A percentile compares a stretch with the other conserved stretches of the same genome.
Conservation (phyloP, 1,140 invertebrate species). For the Liolophura sinensis region DNA sequence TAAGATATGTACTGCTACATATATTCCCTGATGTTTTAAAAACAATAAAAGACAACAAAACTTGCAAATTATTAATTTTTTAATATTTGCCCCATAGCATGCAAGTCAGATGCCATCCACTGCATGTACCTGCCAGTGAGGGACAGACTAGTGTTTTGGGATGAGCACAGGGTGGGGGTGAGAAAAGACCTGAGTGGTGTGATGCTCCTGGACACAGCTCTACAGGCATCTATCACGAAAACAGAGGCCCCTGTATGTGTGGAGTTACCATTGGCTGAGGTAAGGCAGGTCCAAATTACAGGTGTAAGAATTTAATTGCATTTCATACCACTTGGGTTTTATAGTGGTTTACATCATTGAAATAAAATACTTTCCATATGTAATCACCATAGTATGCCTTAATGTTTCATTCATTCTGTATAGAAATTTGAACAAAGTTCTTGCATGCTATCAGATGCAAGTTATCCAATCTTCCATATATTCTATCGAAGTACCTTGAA, state of each 20-base stretch:
- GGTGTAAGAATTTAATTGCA: not conserved
- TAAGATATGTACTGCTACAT: too few species aligned
- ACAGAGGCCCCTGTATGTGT: slow-evolving; percentile 76
- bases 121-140: slow-evolving; percentile 77
- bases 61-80: too few species aligned
- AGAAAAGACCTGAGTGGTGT: slow-evolving; percentile 89
- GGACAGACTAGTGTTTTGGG: slow-evolving; percentile 81
- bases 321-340: not conserved
- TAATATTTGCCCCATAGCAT: slow-evolving; percentile 55
- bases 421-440: too few species aligned
- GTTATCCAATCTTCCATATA: too few species aligned
- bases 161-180: slow-evolving; percentile 77
- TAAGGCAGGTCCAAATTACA: slow-evolving; percentile 48
- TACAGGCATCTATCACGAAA: slow-evolving; percentile 75
- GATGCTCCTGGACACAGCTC: slow-evolving; percentile 80
- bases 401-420: too few species aligned
- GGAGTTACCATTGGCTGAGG: slow-evolving; percentile 84
- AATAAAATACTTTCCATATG: too few species aligned
- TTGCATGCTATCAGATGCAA: too few species aligned
- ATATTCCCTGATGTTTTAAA: too few species aligned
- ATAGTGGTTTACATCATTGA: too few species aligned
- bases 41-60: too few species aligned
- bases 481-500: too few species aligned
- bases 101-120: slow-evolving; percentile 63
- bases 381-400: too few species aligned